These are phyloP conservation scores for Andricus grossulariae DNA, from an alignment of 1,140 invertebrate species.

Conservation along the genomic window DNA sequence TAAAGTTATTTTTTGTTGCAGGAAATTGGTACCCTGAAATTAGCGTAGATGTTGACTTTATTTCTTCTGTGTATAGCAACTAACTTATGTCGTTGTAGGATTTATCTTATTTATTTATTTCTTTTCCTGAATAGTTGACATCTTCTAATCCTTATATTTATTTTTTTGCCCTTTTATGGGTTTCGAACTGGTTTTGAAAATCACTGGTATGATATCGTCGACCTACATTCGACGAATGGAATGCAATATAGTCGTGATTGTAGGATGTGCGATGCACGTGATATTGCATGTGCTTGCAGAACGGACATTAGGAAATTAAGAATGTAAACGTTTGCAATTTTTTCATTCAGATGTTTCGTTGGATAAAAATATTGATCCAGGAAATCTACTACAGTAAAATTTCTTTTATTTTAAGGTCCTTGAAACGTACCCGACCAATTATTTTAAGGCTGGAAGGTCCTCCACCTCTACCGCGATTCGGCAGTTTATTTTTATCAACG, in stretches of 20 bases:
- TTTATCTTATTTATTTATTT: too few relatives aligned
- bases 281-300: not conserved
- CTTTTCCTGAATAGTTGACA: not conserved
- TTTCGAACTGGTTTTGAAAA: not conserved
- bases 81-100: too few relatives aligned
- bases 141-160: not conserved
- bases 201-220: not conserved
- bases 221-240: slow-evolving; percentile 9
- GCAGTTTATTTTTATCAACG: too few relatives aligned
- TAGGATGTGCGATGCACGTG: not conserved
- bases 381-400: not conserved
- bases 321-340: not conserved
- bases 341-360: not conserved
- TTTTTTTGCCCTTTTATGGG: not conserved
- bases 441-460: too few relatives aligned
- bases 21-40: too few relatives aligned
- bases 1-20: too few relatives aligned
- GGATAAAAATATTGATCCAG: not conserved
- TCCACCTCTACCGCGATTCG: too few relatives aligned
- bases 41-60: too few relatives aligned
- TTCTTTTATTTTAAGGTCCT: too few relatives aligned
- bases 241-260: slow-evolving; percentile 12
- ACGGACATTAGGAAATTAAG: slow-evolving; percentile 6
- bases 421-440: too few relatives aligned
- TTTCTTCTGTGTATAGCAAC: too few relatives aligned